Evolutionary conservation across 2,113 vertebrate genomes (phyloP).

Genomic region (Petrocephalus zakoni): DNA sequence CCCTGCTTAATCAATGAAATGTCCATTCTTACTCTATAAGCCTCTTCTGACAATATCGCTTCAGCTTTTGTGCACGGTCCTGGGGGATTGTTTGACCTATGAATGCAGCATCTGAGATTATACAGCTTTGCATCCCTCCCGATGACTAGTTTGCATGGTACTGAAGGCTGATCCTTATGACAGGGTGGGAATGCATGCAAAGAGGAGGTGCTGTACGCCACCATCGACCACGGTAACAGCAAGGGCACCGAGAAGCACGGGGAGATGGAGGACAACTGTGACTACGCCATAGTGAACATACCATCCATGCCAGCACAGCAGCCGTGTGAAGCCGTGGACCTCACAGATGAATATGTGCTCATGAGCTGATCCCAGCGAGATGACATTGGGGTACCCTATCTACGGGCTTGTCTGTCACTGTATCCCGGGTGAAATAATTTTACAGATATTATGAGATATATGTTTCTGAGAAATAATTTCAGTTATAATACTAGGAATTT

Average conservation of each 20-base stretch:
- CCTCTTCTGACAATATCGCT: not conserved
- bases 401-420: not conserved
- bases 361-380: constrained; percentile 42
- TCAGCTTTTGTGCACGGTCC: not conserved
- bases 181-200: not conserved
- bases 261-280: constrained; percentile 39
- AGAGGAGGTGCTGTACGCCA: constrained; percentile 57
- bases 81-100: not conserved
- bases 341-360: constrained; percentile 56
- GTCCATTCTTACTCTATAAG: not conserved
- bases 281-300: constrained; percentile 50
- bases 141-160: not conserved
- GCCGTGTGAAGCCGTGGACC: constrained; percentile 38
- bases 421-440: not conserved
- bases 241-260: not conserved
- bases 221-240: constrained; percentile 45
- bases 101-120: not conserved
- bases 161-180: not conserved
- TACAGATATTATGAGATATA: not conserved
- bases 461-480: not conserved
- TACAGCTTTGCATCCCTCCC: not conserved
- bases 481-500: not conserved
- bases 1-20: not conserved
- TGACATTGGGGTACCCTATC: too few species aligned
- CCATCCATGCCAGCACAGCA: constrained; percentile 24